Evolutionary conservation across 2,888 invertebrate species (phyloP).

Genomic region (Eristalis arbustorum): DNA sequence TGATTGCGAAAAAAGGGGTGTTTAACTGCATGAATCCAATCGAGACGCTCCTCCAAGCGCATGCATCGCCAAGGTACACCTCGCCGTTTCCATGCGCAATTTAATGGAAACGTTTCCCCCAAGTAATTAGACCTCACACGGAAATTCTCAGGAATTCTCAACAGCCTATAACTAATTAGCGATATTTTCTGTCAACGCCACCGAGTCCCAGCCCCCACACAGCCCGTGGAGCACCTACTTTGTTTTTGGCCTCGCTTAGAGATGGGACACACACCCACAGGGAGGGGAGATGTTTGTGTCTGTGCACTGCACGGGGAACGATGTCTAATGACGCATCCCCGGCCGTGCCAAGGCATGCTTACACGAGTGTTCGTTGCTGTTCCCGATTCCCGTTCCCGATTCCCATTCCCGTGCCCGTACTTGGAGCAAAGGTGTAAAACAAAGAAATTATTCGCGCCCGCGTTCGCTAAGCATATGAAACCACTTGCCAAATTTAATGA

Average conservation of each 20-base stretch:
- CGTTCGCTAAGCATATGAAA: conserved; percentile 66
- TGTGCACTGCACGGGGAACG: conserved; percentile 26
- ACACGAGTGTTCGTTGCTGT: too few relatives aligned
- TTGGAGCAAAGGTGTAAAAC: conserved; percentile 60
- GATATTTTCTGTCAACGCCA: conserved; percentile 62
- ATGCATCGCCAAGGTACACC: conserved; percentile 32
- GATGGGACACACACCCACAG: not conserved
- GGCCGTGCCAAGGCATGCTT: conserved; percentile 14
- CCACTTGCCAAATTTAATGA: conserved; percentile 69
- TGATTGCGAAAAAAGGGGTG: not conserved
- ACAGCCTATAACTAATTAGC: conserved; percentile 69
- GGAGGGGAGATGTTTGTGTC: not conserved
- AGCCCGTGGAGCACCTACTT: conserved; percentile 6
- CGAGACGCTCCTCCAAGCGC: conserved; percentile 5
- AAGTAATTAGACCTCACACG: conserved; percentile 67
- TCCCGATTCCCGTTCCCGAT: too few relatives aligned
- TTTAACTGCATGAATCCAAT: not conserved
- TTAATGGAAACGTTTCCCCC: conserved; percentile 46
- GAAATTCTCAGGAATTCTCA: conserved; percentile 59
- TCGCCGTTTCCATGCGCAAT: conserved; percentile 50
- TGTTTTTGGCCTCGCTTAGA: conserved; percentile 43
- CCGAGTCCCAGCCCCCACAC: conserved; percentile 23
- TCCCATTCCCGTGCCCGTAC: not conserved
- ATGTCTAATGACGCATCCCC: conserved; percentile 55
- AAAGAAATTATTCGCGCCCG: conserved; percentile 69